Evolutionary conservation across 2,113 vertebrate genomes (phyloP).

Genomic region (Cryptotis parvus): DNA sequence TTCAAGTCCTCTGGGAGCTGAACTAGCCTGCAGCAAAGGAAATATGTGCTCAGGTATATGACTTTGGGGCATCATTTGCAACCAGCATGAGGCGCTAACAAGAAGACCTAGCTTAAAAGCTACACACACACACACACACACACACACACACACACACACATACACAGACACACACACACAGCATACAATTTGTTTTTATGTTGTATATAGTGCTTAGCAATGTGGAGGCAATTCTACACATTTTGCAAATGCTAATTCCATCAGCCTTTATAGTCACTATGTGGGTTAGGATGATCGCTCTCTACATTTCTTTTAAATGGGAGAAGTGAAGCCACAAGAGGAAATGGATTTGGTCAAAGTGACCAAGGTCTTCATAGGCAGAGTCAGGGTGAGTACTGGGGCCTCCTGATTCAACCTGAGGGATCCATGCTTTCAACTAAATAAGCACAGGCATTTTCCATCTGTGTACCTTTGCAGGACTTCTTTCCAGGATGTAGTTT

Average conservation of each 20-base stretch:
- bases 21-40: not conserved
- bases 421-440: not conserved
- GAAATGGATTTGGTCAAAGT: not conserved
- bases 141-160: too few relatives aligned
- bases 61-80: not conserved
- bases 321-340: not conserved
- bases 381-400: not conserved
- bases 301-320: not conserved
- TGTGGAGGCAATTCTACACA: not conserved
- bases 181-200: not conserved
- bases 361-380: not conserved
- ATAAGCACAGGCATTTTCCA: conserved; percentile 23
- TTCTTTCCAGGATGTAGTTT: conserved; percentile 44
- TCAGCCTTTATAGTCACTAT: not conserved
- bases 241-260: conserved; percentile 7
- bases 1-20: not conserved
- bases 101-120: not conserved
- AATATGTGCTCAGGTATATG: not conserved
- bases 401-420: not conserved
- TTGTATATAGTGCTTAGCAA: not conserved
- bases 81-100: not conserved
- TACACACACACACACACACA: too few relatives aligned
- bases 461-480: not conserved
- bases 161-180: too few relatives aligned
- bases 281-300: not conserved